A percentile compares a stretch with the other conserved stretches of the same genome.
These are phyloP conservation scores for Echiichthys vipera DNA, from an alignment of 2,797 vertebrate genomes.

Conservation along the genomic window DNA sequence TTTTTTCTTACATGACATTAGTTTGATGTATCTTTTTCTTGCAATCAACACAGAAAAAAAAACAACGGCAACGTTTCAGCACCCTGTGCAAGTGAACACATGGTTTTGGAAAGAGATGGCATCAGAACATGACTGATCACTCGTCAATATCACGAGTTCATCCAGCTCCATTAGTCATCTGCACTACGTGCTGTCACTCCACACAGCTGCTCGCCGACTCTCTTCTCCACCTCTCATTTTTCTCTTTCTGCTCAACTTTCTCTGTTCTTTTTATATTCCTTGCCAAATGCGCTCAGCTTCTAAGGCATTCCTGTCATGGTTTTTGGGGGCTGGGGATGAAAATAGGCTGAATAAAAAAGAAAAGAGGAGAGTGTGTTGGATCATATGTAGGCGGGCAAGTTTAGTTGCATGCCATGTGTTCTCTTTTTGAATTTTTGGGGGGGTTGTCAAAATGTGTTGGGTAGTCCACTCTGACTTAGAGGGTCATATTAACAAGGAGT, in stretches of 20 bases:
- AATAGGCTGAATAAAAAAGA: conserved; percentile 58
- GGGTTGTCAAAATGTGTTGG: conserved; percentile 80
- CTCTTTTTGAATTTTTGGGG: conserved; percentile 58
- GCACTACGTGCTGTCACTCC: conserved; percentile 71
- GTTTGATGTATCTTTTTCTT: conserved; percentile 41
- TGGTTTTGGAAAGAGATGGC: conserved; percentile 64
- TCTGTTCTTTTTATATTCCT: conserved; percentile 65
- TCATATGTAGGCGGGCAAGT: conserved; percentile 60
- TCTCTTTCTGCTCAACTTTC: conserved; percentile 70
- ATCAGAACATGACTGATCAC: conserved; percentile 80
- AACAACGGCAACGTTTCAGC: conserved; percentile 42
- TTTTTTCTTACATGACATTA: background rate
- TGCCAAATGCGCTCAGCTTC: conserved; percentile 39
- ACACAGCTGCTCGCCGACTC: conserved; percentile 79
- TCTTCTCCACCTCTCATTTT: conserved; percentile 68
- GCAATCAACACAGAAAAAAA: conserved; percentile 26
- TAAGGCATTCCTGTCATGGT: conserved; percentile 58
- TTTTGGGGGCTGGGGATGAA: conserved; percentile 46
- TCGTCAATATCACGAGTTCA: conserved; percentile 77
- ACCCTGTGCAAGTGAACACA: conserved; percentile 48
- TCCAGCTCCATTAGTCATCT: conserved; percentile 77
- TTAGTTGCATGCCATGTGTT: conserved; percentile 70
- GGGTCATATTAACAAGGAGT: conserved; percentile 85
- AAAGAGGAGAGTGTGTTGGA: conserved; percentile 32
- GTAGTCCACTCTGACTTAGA: conserved; percentile 80